Conservation (phyloP, 2,888 invertebrate species). For the Blera fallax region DNA sequence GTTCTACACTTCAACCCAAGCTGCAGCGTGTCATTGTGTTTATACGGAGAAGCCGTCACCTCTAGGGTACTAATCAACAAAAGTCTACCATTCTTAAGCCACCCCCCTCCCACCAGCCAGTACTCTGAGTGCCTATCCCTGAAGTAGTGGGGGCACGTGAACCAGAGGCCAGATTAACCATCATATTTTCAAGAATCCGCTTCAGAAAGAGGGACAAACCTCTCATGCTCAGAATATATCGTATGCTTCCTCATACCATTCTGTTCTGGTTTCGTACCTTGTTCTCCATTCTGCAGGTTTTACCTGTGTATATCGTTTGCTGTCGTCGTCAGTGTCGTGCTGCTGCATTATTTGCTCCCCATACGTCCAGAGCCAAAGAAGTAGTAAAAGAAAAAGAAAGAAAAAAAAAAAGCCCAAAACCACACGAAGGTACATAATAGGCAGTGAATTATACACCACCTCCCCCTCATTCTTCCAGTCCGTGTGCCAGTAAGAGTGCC, state of each 20-base stretch:
- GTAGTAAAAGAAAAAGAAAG: slow-evolving; percentile 24
- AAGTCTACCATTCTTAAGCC: background rate
- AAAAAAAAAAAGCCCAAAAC: slow-evolving; percentile 24
- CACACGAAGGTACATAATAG: slow-evolving; percentile 40
- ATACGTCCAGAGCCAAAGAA: slow-evolving; percentile 43
- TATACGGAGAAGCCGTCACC: slow-evolving; percentile 44
- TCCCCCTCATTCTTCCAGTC: slow-evolving; percentile 10
- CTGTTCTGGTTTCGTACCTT: slow-evolving; percentile 47
- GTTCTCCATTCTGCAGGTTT: slow-evolving; percentile 30
- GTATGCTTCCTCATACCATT: slow-evolving; percentile 47
- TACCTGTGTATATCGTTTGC: slow-evolving; percentile 16
- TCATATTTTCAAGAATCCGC: slow-evolving; percentile 43
- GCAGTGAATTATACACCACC: background rate
- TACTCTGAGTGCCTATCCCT: background rate
- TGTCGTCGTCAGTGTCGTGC: slow-evolving; percentile 32
- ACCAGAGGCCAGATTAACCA: slow-evolving; percentile 29
- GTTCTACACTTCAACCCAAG: slow-evolving; percentile 26
- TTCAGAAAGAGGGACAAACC: slow-evolving; percentile 64
- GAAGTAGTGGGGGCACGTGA: background rate
- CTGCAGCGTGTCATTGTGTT: slow-evolving; percentile 42
- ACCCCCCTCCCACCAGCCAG: background rate
- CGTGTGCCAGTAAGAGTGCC: slow-evolving; percentile 3
- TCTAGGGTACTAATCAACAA: slow-evolving; percentile 46
- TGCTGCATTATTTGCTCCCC: slow-evolving; percentile 50
- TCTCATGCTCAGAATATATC: slow-evolving; percentile 28